Conservation (phyloP, 1,140 invertebrate species). For the Orchesella cincta region DNA sequence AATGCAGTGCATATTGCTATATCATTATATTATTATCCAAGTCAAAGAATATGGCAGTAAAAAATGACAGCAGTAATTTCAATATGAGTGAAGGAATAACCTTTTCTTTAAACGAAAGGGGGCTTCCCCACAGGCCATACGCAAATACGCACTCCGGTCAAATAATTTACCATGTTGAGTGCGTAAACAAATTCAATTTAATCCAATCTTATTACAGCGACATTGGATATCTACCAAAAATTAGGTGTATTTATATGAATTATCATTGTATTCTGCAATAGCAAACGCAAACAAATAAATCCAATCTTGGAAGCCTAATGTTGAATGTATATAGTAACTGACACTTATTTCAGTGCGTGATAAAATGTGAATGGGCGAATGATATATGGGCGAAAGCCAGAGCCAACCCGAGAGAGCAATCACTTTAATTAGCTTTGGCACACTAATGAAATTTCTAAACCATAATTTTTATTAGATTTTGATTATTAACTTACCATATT, state of each 20-base stretch:
- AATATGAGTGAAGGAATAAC: neutral
- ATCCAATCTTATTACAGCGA: neutral
- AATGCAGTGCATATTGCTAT: too few species aligned
- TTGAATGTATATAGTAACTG: neutral
- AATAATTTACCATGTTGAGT: neutral
- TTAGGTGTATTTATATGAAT: neutral
- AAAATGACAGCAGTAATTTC: neutral
- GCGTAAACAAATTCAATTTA: neutral
- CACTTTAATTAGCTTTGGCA: slow-evolving; percentile 9
- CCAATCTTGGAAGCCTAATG: too few species aligned
- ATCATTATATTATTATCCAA: neutral
- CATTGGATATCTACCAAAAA: neutral
- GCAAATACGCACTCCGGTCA: neutral
- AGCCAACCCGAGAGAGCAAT: neutral
- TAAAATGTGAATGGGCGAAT: neutral
- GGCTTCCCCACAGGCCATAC: neutral
- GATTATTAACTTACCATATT: slow-evolving; percentile 20
- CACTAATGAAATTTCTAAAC: neutral
- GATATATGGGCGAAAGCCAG: neutral
- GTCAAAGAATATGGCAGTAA: neutral
- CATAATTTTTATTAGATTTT: slow-evolving; percentile 1
- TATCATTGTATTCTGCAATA: neutral
- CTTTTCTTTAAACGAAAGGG: neutral
- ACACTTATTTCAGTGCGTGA: too few species aligned
- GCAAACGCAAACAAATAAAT: neutral